Percentiles rank a stretch among this genome's conserved stretches.
Evolutionary conservation across 2,113 vertebrate genomes (phyloP).

Genomic region (Spheniscus mendiculus): DNA sequence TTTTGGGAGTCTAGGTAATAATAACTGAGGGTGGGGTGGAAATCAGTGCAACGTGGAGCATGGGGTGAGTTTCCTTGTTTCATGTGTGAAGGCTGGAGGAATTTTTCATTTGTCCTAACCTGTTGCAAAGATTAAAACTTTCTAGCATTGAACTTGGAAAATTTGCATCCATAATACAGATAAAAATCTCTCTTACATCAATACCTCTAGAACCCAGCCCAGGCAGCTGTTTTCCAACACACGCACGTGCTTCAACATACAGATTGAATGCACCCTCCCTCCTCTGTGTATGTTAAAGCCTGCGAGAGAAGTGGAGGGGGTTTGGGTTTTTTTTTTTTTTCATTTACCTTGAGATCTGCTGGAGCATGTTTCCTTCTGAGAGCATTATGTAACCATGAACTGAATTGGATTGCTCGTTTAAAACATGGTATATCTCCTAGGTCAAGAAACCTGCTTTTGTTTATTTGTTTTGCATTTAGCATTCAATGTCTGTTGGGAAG

Average conservation of each 20-base stretch:
- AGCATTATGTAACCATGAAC: background rate
- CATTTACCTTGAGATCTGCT: background rate
- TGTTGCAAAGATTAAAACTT: background rate
- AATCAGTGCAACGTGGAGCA: background rate
- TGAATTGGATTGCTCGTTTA: background rate
- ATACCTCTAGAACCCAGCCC: background rate
- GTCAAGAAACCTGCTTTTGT: background rate
- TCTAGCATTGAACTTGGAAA: background rate
- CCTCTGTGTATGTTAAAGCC: background rate
- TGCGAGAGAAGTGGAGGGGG: background rate
- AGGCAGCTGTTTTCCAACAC: background rate
- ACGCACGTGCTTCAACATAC: background rate
- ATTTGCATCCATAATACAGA: background rate
- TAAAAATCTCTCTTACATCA: constrained; percentile 10
- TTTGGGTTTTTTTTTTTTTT: background rate
- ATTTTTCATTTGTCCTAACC: background rate
- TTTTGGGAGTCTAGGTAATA: background rate
- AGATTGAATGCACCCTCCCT: background rate
- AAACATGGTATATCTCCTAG: background rate
- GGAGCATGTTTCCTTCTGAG: background rate
- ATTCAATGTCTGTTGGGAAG: background rate
- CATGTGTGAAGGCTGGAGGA: background rate
- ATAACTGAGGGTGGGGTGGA: background rate
- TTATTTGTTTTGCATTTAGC: background rate
- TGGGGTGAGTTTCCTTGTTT: background rate